Evolutionary conservation across 2,797 vertebrate genomes (phyloP), one percentile per base, ranked within the genome.

Genomic region (Siniperca obscura): DNA sequence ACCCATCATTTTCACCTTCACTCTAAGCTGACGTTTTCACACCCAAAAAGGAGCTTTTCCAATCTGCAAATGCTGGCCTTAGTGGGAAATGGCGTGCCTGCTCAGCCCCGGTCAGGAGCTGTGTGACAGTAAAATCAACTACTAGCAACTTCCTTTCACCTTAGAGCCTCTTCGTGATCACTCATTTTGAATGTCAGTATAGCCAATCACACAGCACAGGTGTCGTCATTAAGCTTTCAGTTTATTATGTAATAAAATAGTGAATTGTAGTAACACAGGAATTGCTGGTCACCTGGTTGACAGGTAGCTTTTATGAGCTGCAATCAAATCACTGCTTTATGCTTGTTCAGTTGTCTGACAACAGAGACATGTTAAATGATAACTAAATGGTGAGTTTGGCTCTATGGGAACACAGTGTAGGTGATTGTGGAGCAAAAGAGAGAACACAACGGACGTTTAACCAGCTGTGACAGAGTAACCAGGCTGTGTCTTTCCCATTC

Each of bases 201-300:
- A 44, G 21, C 25, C n/a, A 9, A 55, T 56, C 3, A 34, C 22
- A 16, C 57, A 12, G 65, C 50, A 36, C 50, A 73, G 30, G 57
- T 74, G 19, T 22, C 57, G 25, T 34, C 61, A 30, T 27, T 25
- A 46, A 25, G n/a, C 7, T 62, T 77, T 40, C 44, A 22, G n/a
- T 73, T 78, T n/a, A 73, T 48, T n/a, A 38, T 46, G 4, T 55
- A 22, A 70, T 46, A 38, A 65, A 78, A 64, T 13, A 13, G 36
- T 48, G 50, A 57, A 57, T 17, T 6, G 25, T 44, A 46, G 60
- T 55, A 67, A 11, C 40, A 4, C 5, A 70, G 52, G 11, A 27
- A 61, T 38, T 56, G 34, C 38, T 44, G n/a, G 21, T 59, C 55
- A 60, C 9, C 21, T 68, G 55, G 50, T 36, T 52, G 40, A 25